These are phyloP conservation scores for Andrena minutula DNA, from an alignment of 2,888 invertebrate genomes.

Conservation along the genomic window DNA sequence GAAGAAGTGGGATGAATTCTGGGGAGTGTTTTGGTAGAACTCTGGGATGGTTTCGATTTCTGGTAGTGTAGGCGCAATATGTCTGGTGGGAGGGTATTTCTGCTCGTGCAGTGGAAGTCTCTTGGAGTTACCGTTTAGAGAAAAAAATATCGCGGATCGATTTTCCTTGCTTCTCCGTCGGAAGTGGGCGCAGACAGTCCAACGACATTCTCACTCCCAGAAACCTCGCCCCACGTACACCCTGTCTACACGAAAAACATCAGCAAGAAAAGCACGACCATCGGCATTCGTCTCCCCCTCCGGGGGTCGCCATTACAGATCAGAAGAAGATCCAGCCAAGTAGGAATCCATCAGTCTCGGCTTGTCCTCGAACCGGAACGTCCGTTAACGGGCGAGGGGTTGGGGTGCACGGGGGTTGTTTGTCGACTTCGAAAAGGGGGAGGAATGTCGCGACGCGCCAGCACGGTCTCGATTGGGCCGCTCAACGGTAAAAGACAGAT, in stretches of 20 bases:
- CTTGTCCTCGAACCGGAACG: constrained; percentile 38
- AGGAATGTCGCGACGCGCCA: constrained; percentile 73
- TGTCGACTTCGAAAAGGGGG: constrained; percentile 73
- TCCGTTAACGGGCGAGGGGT: constrained; percentile 57
- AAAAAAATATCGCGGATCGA: not conserved
- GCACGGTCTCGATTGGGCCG: constrained; percentile 80
- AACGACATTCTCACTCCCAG: not conserved
- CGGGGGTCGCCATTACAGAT: constrained; percentile 48
- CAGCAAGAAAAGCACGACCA: constrained; percentile 4
- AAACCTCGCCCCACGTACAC: not conserved
- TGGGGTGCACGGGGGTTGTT: constrained; percentile 69
- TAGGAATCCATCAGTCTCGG: constrained; percentile 57
- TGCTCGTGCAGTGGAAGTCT: too few relatives aligned
- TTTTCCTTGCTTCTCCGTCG: constrained; percentile 10
- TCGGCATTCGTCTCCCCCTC: not conserved
- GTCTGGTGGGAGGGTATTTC: too few relatives aligned
- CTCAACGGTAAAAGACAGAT: constrained; percentile 82
- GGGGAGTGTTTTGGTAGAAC: too few relatives aligned
- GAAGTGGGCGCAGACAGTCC: constrained; percentile 2
- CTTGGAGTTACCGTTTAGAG: too few relatives aligned
- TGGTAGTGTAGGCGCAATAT: too few relatives aligned
- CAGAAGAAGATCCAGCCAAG: constrained; percentile 33
- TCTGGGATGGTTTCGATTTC: too few relatives aligned
- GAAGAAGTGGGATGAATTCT: too few relatives aligned
- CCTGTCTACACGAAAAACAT: constrained; percentile 25